These are phyloP conservation scores for Ennomos quercinarius DNA, from an alignment of 2,888 invertebrate genomes.

Conservation along the genomic window DNA sequence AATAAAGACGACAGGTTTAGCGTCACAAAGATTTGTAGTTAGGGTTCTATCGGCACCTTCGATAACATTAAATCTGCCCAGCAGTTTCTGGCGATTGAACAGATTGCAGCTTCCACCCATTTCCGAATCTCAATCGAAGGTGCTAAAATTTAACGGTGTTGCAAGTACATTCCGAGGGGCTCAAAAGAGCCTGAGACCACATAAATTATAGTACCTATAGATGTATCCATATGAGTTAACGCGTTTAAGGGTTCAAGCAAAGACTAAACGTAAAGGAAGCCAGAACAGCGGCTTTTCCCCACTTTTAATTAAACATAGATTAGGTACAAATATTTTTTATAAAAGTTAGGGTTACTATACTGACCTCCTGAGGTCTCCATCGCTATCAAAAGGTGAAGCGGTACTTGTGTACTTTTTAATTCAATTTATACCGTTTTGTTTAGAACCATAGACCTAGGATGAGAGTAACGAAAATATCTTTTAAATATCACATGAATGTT, in stretches of 20 bases:
- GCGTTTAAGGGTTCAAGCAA: constrained; percentile 30
- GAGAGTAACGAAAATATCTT: too few relatives aligned
- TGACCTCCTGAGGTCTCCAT: not conserved
- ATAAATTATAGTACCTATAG: constrained; percentile 36
- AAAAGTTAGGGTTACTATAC: constrained; percentile 4
- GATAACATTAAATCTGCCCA: constrained; percentile 61
- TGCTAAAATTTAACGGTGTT: constrained; percentile 56
- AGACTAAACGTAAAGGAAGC: constrained; percentile 37
- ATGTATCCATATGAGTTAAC: constrained; percentile 39
- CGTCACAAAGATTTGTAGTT: constrained; percentile 53
- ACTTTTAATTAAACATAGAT: constrained; percentile 36
- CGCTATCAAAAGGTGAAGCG: not conserved
- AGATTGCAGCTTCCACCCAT: constrained; percentile 43
- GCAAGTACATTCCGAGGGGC: constrained; percentile 30
- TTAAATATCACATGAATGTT: constrained; percentile 42
- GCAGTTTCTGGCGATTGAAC: constrained; percentile 54
- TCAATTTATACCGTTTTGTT: constrained; percentile 4
- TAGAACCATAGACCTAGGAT: too few relatives aligned
- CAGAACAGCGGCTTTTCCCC: constrained; percentile 28
- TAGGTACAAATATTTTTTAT: constrained; percentile 8
- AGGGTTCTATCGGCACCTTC: constrained; percentile 58
- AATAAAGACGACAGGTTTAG: constrained; percentile 64
- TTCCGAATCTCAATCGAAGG: constrained; percentile 43
- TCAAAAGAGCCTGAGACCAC: constrained; percentile 11
- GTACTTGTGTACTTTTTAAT: not conserved